Evolutionary conservation across 2,797 vertebrate species (phyloP).

Genomic region (Poeciliopsis turneri): DNA sequence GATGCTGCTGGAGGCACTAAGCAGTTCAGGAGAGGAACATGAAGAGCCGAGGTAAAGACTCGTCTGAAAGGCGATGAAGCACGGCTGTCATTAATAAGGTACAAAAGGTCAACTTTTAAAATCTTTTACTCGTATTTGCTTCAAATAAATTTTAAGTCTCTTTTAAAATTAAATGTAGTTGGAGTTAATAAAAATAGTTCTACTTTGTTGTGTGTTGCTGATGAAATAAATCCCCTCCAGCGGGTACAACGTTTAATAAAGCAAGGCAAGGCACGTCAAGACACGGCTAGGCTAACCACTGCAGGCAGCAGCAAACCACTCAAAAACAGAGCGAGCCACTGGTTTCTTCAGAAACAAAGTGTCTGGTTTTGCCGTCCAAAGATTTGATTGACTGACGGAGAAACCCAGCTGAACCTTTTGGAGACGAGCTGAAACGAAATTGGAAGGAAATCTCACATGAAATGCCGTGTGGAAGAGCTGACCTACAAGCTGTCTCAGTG

Average conservation of each 20-base stretch:
- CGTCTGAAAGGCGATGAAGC: slow-evolving; percentile 4
- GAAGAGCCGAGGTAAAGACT: slow-evolving; percentile 17
- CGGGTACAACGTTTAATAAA: neutral
- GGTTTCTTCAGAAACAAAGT: slow-evolving; percentile 2
- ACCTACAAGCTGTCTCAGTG: slow-evolving; percentile 29
- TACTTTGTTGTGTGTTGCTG: too few species aligned
- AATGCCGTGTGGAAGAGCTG: slow-evolving; percentile 36
- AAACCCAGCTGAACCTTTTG: slow-evolving; percentile 16
- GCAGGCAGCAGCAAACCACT: neutral
- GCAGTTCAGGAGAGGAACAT: slow-evolving; percentile 26
- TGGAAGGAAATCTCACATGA: slow-evolving; percentile 13
- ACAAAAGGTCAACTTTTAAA: neutral
- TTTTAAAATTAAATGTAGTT: neutral
- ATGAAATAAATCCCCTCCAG: neutral
- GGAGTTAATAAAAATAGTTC: too few species aligned
- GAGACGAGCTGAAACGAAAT: slow-evolving; percentile 10
- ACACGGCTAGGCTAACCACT: too few species aligned
- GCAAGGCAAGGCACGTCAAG: too few species aligned
- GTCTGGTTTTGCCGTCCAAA: slow-evolving; percentile 19
- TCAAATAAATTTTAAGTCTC: neutral
- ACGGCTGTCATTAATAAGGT: neutral
- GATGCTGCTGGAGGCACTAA: slow-evolving; percentile 17
- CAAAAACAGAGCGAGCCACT: slow-evolving; percentile 6
- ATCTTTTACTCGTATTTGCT: neutral
- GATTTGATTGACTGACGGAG: slow-evolving; percentile 19